Conservation (phyloP, 2,113 vertebrate genomes). For the Syrrhaptes paradoxus region DNA sequence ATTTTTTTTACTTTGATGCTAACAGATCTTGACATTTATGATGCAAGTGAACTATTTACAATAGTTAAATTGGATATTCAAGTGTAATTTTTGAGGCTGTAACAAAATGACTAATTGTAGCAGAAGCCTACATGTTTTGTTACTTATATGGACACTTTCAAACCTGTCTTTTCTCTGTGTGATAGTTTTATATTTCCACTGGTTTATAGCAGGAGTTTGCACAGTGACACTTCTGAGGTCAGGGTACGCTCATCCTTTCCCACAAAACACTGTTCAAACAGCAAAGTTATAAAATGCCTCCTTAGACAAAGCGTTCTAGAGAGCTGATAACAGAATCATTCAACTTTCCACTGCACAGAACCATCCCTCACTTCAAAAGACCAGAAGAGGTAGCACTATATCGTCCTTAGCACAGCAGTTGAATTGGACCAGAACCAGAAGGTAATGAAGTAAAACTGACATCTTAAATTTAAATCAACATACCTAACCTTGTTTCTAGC, state of each 20-base stretch:
- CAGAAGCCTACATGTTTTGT: neutral
- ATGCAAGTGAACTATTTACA: neutral
- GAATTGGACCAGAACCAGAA: neutral
- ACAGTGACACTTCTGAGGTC: neutral
- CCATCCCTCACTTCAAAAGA: neutral
- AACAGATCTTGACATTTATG: neutral
- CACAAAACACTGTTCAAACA: neutral
- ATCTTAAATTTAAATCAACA: neutral
- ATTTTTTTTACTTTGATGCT: neutral
- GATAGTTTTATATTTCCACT: neutral
- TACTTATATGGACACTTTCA: neutral
- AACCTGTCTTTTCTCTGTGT: neutral
- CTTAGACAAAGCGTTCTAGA: neutral
- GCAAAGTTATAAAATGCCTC: neutral
- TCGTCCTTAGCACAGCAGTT: neutral
- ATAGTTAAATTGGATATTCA: neutral
- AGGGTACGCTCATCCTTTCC: neutral
- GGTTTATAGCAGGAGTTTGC: neutral
- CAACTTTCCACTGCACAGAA: neutral
- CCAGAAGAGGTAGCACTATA: neutral
- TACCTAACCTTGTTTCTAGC: neutral
- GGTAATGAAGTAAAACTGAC: neutral
- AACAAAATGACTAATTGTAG: neutral
- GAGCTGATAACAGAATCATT: neutral
- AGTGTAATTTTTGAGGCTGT: neutral